Evolutionary conservation across 1,140 invertebrate species (phyloP).

Genomic region (Chrysomallon squamiferum): DNA sequence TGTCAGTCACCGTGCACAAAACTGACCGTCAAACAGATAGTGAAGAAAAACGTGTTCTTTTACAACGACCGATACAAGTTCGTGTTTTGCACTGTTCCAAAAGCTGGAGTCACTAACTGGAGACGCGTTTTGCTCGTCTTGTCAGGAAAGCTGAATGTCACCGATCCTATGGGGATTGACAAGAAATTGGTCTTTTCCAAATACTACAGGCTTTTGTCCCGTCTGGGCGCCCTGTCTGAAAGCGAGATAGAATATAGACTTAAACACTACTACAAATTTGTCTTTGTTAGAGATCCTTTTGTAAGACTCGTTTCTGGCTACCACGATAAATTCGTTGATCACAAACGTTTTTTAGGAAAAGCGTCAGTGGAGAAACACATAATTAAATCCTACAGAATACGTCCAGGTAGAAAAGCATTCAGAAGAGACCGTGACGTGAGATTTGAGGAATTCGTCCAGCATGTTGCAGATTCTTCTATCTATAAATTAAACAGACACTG

Average conservation of each 20-base stretch:
- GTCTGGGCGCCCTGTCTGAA: conserved; percentile 66
- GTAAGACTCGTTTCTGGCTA: conserved; percentile 88
- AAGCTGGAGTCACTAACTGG: conserved; percentile 94
- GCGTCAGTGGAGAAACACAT: conserved; percentile 82
- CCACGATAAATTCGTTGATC: conserved; percentile 83
- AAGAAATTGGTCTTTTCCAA: conserved; percentile 13
- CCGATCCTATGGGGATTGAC: conserved; percentile 19
- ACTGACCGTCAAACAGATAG: no score
- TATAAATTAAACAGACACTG: conserved; percentile 3
- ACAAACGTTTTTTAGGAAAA: conserved; percentile 74
- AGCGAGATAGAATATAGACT: conserved; percentile 70
- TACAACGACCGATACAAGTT: conserved; percentile 63
- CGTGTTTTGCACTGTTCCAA: conserved; percentile 90
- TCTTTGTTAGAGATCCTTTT: conserved; percentile 89
- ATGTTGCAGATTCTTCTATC: background rate
- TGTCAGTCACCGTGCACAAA: no score
- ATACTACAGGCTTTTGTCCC: conserved; percentile 8
- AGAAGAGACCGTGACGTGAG: background rate
- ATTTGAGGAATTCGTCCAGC: background rate
- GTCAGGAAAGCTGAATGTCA: conserved; percentile 64
- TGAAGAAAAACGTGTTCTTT: background rate
- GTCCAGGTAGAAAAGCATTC: background rate
- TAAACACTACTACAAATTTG: conserved; percentile 78
- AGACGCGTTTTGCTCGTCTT: conserved; percentile 86
- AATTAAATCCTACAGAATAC: conserved; percentile 58